Conservation (phyloP, 2,113 vertebrate species). For the Peromyscus leucopus region DNA sequence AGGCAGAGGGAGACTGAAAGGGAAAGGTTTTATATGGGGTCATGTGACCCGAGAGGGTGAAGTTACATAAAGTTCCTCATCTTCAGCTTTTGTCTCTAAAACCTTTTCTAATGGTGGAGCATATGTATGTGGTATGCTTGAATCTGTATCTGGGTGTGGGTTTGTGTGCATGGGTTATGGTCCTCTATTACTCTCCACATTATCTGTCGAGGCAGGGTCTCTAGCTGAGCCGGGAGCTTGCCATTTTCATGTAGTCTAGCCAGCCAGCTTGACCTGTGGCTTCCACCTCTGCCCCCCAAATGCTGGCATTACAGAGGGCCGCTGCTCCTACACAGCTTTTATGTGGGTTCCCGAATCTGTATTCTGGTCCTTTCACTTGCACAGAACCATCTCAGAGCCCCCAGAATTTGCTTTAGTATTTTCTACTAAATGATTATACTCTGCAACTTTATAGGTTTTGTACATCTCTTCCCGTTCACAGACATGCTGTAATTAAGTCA, state of each 20-base stretch:
- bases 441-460: neutral
- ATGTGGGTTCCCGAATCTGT: neutral
- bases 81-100: constrained; percentile 1
- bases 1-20: neutral
- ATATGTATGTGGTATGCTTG: neutral
- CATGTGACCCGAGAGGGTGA: neutral
- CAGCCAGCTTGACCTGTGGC: too few relatives aligned
- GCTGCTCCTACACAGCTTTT: neutral
- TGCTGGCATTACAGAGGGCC: neutral
- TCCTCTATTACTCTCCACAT: neutral
- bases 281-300: too few relatives aligned
- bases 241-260: neutral
- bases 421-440: constrained; percentile 25
- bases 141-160: neutral
- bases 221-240: neutral
- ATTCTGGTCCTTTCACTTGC: neutral
- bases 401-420: neutral
- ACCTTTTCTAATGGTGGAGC: neutral
- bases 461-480: constrained; percentile 24
- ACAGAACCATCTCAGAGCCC: neutral
- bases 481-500: constrained; percentile 51
- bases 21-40: neutral
- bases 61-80: neutral
- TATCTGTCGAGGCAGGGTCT: neutral
- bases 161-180: neutral